Conservation (phyloP, 2,113 vertebrate species). For the Ariopsis seemanni region DNA sequence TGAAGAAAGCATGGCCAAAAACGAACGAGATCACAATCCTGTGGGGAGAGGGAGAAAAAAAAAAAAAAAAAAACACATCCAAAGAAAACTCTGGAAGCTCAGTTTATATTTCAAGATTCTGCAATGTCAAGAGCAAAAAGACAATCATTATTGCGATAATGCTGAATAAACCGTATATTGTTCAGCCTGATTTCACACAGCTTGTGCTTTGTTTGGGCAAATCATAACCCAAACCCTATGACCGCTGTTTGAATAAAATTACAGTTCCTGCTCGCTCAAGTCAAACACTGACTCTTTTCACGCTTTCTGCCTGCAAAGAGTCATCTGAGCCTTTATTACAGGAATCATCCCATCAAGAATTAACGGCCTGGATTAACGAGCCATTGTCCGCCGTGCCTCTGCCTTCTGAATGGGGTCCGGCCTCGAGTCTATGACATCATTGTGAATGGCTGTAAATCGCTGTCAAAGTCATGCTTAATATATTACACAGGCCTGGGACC, state of each 20-base stretch:
- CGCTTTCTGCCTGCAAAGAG: constrained; percentile 35
- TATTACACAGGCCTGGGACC: constrained; percentile 25
- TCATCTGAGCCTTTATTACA: constrained; percentile 49
- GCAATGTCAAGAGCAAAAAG: background rate
- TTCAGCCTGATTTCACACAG: background rate
- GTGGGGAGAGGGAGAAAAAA: too few species aligned
- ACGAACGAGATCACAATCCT: background rate
- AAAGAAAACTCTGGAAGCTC: background rate
- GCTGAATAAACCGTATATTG: background rate
- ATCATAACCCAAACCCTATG: constrained; percentile 11
- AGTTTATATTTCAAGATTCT: background rate
- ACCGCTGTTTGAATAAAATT: constrained; percentile 10
- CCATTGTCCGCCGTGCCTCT: constrained; percentile 48
- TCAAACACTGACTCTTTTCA: constrained; percentile 44
- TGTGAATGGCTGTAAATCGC: constrained; percentile 49
- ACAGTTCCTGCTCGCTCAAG: background rate
- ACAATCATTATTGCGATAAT: background rate
- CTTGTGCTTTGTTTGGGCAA: constrained; percentile 8
- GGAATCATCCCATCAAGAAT: constrained; percentile 47
- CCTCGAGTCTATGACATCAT: constrained; percentile 49
- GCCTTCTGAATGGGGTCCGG: constrained; percentile 43
- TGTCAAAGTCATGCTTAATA: constrained; percentile 42
- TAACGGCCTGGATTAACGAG: constrained; percentile 52
- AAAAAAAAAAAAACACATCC: background rate
- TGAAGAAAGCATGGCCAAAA: background rate